Percentiles rank a stretch among this genome's conserved stretches.
Conservation (phyloP, 2,113 vertebrate species). For the Mormoops blainvillei region DNA sequence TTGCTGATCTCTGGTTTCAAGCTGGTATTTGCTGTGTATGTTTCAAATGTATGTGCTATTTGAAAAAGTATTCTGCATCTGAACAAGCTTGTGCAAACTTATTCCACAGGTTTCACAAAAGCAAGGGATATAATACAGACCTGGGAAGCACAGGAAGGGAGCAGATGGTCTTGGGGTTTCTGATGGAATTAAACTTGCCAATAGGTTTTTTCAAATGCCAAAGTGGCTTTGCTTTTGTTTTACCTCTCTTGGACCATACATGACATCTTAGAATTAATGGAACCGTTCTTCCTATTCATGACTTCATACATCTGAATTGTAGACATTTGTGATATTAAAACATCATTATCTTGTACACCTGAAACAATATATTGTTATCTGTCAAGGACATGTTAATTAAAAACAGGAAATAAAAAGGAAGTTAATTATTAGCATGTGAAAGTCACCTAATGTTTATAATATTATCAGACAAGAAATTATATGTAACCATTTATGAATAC, state of each 20-base stretch:
- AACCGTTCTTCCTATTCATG: background rate
- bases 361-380: no score
- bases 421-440: background rate
- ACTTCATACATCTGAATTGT: background rate
- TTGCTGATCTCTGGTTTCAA: background rate
- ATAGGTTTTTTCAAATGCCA: background rate
- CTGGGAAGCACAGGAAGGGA: background rate
- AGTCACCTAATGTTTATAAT: background rate
- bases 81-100: background rate
- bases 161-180: background rate
- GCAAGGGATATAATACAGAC: background rate
- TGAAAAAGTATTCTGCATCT: constrained; percentile 23
- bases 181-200: background rate
- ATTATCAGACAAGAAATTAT: background rate
- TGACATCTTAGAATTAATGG: background rate
- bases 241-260: background rate
- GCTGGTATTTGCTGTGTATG: background rate
- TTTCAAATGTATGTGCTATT: background rate
- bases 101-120: background rate
- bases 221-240: background rate
- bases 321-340: background rate
- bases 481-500: background rate
- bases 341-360: no score
- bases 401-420: no score
- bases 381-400: no score